These are phyloP conservation scores for Sebastes minor DNA, from an alignment of 2,797 vertebrate species.

Conservation along the genomic window DNA sequence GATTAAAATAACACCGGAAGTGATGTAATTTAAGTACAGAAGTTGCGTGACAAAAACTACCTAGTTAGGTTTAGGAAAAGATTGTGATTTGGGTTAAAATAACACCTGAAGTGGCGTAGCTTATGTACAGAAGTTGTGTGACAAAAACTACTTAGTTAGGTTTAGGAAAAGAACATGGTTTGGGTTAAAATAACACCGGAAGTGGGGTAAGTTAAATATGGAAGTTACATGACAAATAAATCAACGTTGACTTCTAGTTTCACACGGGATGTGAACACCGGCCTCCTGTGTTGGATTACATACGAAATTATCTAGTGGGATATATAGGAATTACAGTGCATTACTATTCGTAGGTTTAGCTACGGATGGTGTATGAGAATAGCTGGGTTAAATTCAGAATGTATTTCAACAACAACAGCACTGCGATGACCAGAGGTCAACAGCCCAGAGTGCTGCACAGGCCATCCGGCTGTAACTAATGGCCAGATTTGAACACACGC, in stretches of 20 bases:
- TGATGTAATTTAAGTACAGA: no score
- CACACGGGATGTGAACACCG: not conserved
- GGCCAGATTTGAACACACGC: constrained; percentile 66
- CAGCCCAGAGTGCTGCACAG: constrained; percentile 34
- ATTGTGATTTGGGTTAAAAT: no score
- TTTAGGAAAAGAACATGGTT: no score
- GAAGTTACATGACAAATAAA: not conserved
- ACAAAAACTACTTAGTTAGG: no score
- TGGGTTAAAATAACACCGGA: no score
- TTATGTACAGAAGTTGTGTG: no score
- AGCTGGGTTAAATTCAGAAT: not conserved
- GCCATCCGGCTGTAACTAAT: constrained; percentile 72
- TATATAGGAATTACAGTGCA: not conserved
- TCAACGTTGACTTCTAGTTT: not conserved
- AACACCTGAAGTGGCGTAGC: no score
- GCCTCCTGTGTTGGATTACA: not conserved
- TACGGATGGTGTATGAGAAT: not conserved
- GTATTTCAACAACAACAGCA: constrained; percentile 18
- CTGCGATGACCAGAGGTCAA: constrained; percentile 40
- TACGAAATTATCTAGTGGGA: not conserved
- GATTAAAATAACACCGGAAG: no score
- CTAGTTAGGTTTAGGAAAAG: no score
- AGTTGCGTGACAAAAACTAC: no score
- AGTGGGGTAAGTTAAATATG: no score
- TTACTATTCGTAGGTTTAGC: not conserved